Base-by-base conservation (phyloP, 2,888 invertebrate species). In the Sphaeridia pumilis region DNA sequence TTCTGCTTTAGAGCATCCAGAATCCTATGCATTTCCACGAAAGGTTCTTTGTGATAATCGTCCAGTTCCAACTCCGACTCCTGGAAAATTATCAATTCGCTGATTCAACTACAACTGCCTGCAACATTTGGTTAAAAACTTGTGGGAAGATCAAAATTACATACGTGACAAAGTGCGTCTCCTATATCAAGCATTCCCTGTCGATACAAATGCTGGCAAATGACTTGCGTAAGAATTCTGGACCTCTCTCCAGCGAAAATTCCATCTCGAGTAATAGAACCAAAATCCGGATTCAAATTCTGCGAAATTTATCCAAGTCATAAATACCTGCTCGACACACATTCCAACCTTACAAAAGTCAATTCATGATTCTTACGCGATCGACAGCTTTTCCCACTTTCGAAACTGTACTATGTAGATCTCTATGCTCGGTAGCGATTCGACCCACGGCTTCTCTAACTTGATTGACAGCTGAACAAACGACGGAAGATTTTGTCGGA, bases 361-460 rank as follows among this genome's bases (percentile, higher is more conserved):
- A 12, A 38, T 17, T 17, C 12, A 38, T 38, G 3, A 2, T 27
- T 41, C 48, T 52, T 49, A 78, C 78, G 66, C 90, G 81, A 70
- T 98, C 97, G 65, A 98, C 88, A 0, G 89, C 85, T 74, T 95
- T 97, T 47, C 97, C 97, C 46, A 95, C 89, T 76, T 90, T 87
- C 0, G 95, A 95, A 3, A 80, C 78, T 4, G 81, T 78, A 61
- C 81, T 78, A 68, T 92, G 90, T 17, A 88, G 74, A 56, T 77
- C 77, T 63, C 87, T 76, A 68, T 89, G 88, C 72, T 93, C 92
- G 55, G 85, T 80, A 1, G 89, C 85, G 65, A 93, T 75, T 68
- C 84, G 79, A 59, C 84, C 82, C 0, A 88, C 80, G 24, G 84
- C 83, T 67, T 89, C 87, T 67, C 86, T 85, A 34, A 87, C 81